These are phyloP conservation scores for Agrochola circellaris DNA, from an alignment of 2,888 invertebrate species.

Conservation along the genomic window DNA sequence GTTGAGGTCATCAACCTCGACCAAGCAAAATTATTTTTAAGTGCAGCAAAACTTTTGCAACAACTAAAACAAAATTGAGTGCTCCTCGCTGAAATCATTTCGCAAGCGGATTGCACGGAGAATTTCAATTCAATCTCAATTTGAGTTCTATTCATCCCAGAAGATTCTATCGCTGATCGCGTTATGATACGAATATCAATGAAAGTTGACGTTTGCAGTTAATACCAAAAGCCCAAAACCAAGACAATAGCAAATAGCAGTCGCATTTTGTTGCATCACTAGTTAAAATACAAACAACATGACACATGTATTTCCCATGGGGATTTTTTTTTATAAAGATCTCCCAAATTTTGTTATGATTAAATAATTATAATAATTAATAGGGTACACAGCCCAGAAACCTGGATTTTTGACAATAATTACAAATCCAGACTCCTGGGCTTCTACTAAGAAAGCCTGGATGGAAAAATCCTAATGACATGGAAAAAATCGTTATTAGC, in stretches of 20 bases:
- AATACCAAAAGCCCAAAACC: neutral
- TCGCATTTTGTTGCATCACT: too few relatives aligned
- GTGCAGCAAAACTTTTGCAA: conserved; percentile 9
- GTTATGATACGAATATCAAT: conserved; percentile 38
- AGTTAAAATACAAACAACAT: too few relatives aligned
- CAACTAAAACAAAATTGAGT: conserved; percentile 21
- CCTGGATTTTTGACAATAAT: neutral
- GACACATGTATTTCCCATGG: too few relatives aligned
- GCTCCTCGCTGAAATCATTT: conserved; percentile 16
- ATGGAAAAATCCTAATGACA: neutral
- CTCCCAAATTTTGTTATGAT: too few relatives aligned
- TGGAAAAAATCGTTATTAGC: neutral
- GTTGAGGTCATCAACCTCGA: neutral
- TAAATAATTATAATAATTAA: too few relatives aligned
- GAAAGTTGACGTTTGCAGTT: neutral
- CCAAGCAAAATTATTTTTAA: neutral
- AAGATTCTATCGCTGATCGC: conserved; percentile 5
- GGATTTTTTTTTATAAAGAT: too few relatives aligned
- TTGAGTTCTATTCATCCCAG: conserved; percentile 26
- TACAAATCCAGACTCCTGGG: neutral
- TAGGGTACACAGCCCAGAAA: too few relatives aligned
- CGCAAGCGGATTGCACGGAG: conserved; percentile 13
- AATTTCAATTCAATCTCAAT: conserved; percentile 36
- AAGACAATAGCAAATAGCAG: too few relatives aligned
- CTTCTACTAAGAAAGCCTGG: too few relatives aligned